Evolutionary conservation across 2,113 vertebrate species (phyloP).

Genomic region (Amblyopsis rosae): DNA sequence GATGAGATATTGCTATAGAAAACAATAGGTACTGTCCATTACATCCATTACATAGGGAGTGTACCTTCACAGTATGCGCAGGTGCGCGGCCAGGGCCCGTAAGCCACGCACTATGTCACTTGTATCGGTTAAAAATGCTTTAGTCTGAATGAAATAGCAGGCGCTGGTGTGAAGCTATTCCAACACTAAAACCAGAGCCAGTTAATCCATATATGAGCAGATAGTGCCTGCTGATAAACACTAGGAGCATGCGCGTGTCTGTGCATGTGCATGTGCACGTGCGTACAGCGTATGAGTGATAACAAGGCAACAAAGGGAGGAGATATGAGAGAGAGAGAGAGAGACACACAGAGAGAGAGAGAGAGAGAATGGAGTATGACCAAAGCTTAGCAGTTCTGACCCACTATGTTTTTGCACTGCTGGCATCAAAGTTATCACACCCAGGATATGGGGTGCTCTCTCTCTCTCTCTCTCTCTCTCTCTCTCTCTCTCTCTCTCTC

Average conservation of each 20-base stretch:
- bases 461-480: background rate
- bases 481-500: too few species aligned
- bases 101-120: constrained; percentile 41
- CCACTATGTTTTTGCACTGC: constrained; percentile 60
- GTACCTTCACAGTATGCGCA: too few species aligned
- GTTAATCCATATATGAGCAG: constrained; percentile 73
- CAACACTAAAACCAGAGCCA: constrained; percentile 63
- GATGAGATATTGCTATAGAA: background rate
- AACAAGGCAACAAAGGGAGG: constrained; percentile 31
- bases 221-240: constrained; percentile 70
- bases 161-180: constrained; percentile 66
- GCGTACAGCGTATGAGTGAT: constrained; percentile 45
- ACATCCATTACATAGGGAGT: too few species aligned
- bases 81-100: constrained; percentile 43
- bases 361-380: background rate
- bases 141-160: constrained; percentile 75
- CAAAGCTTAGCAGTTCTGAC: constrained; percentile 47
- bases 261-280: constrained; percentile 11
- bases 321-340: background rate
- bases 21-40: too few species aligned
- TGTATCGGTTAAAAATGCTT: constrained; percentile 78
- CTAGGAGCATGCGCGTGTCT: constrained; percentile 33
- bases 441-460: constrained; percentile 54
- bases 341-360: constrained; percentile 9
- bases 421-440: constrained; percentile 66